A percentile compares a stretch with the other conserved stretches of the same genome.
These are phyloP conservation scores for Drosophila lowei DNA, from an alignment of 1,140 invertebrate species.

Conservation along the genomic window DNA sequence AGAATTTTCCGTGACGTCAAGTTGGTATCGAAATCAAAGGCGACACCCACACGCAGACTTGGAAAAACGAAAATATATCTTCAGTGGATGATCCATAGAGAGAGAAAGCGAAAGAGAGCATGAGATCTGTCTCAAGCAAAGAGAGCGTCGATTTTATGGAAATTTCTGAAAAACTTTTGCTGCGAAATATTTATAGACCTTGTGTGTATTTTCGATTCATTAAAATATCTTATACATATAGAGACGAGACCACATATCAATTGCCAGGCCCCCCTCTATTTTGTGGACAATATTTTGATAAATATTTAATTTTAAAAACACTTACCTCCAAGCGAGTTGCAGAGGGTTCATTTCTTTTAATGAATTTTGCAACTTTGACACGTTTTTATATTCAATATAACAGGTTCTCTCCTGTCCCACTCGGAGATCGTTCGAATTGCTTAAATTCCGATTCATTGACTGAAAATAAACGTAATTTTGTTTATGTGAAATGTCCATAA, in stretches of 20 bases:
- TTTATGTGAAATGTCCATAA: slow-evolving; percentile 7
- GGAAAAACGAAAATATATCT: slow-evolving; percentile 21
- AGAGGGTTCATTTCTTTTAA: slow-evolving; percentile 20
- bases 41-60: slow-evolving; percentile 43
- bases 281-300: neutral
- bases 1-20: slow-evolving; percentile 52
- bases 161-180: slow-evolving; percentile 21
- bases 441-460: slow-evolving; percentile 17
- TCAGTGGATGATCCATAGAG: slow-evolving; percentile 17
- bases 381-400: slow-evolving; percentile 4
- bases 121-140: neutral
- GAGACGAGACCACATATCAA: too few species aligned
- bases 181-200: slow-evolving; percentile 31
- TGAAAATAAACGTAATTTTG: slow-evolving; percentile 22
- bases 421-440: neutral
- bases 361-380: slow-evolving; percentile 2
- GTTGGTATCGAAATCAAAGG: slow-evolving; percentile 27
- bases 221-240: slow-evolving; percentile 18
- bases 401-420: slow-evolving; percentile 21
- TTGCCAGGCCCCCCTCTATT: slow-evolving; percentile 11
- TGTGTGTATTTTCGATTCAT: slow-evolving; percentile 16
- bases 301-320: neutral
- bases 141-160: slow-evolving; percentile 6
- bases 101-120: neutral
- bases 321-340: neutral